phyloP scores from a whole-genome alignment of 2,888 invertebrate genomes.

The Odontocerum albicorne region DNA sequence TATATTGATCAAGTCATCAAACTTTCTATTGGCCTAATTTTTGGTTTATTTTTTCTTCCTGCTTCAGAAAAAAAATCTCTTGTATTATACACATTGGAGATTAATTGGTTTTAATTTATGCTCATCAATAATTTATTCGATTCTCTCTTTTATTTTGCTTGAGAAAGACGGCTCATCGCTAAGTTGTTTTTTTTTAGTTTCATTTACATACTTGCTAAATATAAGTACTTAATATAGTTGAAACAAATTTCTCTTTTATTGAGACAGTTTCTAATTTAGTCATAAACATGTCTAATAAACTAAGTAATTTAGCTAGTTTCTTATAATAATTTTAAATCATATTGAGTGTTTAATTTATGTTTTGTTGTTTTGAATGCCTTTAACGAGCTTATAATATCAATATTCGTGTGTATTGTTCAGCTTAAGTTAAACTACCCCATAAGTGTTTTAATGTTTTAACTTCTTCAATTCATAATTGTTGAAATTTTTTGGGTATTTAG shows the following conservation, averaged over 20 bases:
- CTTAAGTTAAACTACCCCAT: too few relatives aligned
- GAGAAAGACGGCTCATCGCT: neutral
- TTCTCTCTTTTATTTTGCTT: conserved; percentile 4
- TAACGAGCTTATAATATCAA: too few relatives aligned
- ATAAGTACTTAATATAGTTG: neutral
- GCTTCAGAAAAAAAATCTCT: neutral
- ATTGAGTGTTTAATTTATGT: too few relatives aligned
- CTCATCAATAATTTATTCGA: conserved; percentile 1
- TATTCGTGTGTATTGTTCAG: too few relatives aligned
- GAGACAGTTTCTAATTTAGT: neutral
- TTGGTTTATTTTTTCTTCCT: neutral
- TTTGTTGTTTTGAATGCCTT: too few relatives aligned
- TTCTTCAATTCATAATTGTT: too few relatives aligned
- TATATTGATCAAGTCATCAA: neutral
- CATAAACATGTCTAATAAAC: too few relatives aligned
- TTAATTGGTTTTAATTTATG: conserved; percentile 10
- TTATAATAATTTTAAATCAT: too few relatives aligned
- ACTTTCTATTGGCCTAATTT: conserved; percentile 11
- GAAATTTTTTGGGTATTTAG: too few relatives aligned
- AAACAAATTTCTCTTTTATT: neutral
- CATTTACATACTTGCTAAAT: neutral
- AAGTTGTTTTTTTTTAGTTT: neutral
- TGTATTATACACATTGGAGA: conserved; percentile 10
- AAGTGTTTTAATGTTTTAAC: too few relatives aligned
- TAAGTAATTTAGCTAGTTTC: too few relatives aligned